Evolutionary conservation across 1,140 invertebrate species (phyloP), one percentile per base, ranked within the genome.

Genomic region (Archegozetes longisetosus): DNA sequence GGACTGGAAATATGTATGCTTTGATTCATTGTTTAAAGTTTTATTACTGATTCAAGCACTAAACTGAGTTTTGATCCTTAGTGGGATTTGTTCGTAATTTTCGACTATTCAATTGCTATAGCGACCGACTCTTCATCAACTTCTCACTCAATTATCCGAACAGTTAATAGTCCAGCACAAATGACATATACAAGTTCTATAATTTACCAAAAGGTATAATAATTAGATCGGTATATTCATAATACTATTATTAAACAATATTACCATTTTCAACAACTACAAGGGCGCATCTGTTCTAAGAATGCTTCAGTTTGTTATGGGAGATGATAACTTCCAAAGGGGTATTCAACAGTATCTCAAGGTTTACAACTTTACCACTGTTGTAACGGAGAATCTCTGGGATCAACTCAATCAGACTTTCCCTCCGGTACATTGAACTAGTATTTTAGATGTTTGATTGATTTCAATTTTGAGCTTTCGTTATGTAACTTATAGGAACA

Each of bases 321-420:
- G 61, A 51, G 40, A 2, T 24, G 48, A 79, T 73, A 84, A 88
- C 71, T 98, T 98, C 70, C 80, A 85, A n/a, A 86, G 84, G 73
- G 92, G 93, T 25, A 92, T 98, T 86, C 84, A 92, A 68, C 70
- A 84, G 3, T 98, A 98, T 69, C 73, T 99, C 59, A 88, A 82
- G 3, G 80, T 82, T 60, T 86, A 94, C 75, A 82, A 84, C 71
- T 93, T 92, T 69, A 78, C 75, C 32, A 95, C 98, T 70, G 91
- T 94, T 2, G 82, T 84, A 65, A 98, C 95, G 9, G 85, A 90
- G 70, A 89, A 98, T 71, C 75, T 99, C 51, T 99, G 0, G 80
- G 80, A 63, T 66, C 1, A 58, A 57, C 23, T 59, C 0, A 94
- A 58, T 24, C 94, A 76, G 79, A 1, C 84, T 88, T 0, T 75